Evolutionary conservation across 2,113 vertebrate genomes (phyloP).

Genomic region (Marmota monax): DNA sequence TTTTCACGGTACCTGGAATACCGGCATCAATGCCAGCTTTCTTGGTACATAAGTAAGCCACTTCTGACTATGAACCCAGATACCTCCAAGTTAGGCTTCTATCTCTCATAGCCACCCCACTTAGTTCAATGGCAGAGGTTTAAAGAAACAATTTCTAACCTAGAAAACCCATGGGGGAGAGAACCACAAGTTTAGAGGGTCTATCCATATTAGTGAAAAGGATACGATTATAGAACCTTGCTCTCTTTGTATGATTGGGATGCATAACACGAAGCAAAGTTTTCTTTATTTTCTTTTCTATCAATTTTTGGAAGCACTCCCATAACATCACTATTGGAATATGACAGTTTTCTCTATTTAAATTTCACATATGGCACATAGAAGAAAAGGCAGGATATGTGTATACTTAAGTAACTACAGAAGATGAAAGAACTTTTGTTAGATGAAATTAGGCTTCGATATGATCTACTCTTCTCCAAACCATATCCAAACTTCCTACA

Average conservation of each 20-base stretch:
- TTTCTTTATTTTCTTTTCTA: conserved; percentile 8
- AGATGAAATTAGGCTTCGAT: conserved; percentile 26
- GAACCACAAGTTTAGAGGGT: background rate
- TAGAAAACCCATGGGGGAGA: background rate
- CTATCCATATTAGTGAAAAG: background rate
- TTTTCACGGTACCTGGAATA: background rate
- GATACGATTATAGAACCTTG: background rate
- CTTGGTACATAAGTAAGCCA: background rate
- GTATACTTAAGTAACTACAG: background rate
- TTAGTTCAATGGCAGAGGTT: conserved; percentile 19
- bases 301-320: background rate
- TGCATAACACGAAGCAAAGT: background rate
- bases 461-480: conserved; percentile 24
- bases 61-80: background rate
- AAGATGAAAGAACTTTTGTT: background rate
- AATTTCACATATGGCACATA: background rate
- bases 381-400: conserved; percentile 41
- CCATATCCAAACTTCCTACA: background rate
- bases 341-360: background rate
- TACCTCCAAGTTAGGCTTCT: background rate
- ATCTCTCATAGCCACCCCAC: background rate
- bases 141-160: background rate
- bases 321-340: background rate
- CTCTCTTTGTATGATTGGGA: background rate
- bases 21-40: background rate